These are phyloP conservation scores for Monarcha castaneiventris DNA, from an alignment of 2,113 vertebrate genomes.

Conservation along the genomic window DNA sequence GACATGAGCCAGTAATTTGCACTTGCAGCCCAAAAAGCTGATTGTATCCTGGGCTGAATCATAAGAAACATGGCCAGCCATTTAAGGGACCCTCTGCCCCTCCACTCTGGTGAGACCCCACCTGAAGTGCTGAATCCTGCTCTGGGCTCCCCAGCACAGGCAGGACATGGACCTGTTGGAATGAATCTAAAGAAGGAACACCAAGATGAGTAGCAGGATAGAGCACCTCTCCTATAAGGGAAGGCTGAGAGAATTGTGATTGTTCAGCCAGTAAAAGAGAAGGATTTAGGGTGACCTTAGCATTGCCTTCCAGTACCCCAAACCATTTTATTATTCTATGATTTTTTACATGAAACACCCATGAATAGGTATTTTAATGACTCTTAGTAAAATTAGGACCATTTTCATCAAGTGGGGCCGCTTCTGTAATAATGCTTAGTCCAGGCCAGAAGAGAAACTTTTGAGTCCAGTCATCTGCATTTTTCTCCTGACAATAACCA, in stretches of 20 bases:
- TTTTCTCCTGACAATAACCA: not conserved
- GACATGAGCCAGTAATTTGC: not conserved
- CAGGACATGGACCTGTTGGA: not conserved
- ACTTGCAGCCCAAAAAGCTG: not conserved
- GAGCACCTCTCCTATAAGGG: not conserved
- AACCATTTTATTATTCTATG: not conserved
- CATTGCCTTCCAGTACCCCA: not conserved
- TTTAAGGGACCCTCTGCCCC: not conserved
- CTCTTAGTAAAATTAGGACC: not conserved
- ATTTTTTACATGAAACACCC: not conserved
- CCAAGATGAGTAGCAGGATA: not conserved
- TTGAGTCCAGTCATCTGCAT: rapidly evolving
- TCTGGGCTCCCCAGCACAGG: not conserved
- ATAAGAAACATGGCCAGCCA: not conserved
- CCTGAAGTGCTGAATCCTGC: not conserved
- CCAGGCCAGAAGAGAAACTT: not conserved
- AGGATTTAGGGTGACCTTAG: not conserved
- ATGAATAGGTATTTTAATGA: not conserved
- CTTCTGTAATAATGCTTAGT: not conserved
- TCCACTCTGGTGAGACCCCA: not conserved
- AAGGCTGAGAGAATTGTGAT: not conserved
- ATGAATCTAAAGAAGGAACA: not conserved
- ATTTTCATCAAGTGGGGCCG: not conserved
- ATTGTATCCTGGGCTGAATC: not conserved
- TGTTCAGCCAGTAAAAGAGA: not conserved